Conservation (phyloP, 2,888 invertebrate species). For the Malacosoma neustria region DNA sequence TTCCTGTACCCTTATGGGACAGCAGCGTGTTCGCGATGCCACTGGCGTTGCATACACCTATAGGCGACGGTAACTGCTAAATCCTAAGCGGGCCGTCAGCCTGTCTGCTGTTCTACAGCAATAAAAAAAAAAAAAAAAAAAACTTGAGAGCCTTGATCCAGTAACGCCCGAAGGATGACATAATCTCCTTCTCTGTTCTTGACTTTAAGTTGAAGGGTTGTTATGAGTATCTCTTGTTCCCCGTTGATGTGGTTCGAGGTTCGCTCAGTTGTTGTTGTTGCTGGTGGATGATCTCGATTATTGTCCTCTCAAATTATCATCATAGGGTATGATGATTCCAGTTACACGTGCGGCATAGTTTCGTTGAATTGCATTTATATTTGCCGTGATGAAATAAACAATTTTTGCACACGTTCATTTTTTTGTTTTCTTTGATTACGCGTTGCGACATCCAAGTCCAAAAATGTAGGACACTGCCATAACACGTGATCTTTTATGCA, state of each 20-base stretch:
- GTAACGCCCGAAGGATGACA: conserved; percentile 4
- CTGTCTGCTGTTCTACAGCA: no score
- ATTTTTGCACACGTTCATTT: conserved; percentile 5
- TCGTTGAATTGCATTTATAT: background rate
- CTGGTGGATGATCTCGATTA: background rate
- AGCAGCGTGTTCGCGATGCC: no score
- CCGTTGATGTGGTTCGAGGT: background rate
- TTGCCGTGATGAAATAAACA: conserved; percentile 2
- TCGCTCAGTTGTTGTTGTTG: background rate
- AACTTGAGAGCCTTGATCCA: conserved; percentile 8
- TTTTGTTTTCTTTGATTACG: background rate
- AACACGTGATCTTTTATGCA: background rate
- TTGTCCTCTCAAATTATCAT: background rate
- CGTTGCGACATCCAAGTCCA: background rate
- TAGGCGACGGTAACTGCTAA: no score
- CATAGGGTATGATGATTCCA: background rate
- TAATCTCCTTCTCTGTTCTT: conserved; percentile 4
- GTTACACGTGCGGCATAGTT: background rate
- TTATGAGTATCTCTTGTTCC: conserved; percentile 1
- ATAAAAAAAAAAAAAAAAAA: no score
- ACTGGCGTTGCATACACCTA: no score
- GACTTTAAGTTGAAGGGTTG: conserved; percentile 2
- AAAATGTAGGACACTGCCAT: background rate
- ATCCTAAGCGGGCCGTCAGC: no score
- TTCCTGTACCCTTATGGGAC: no score